A percentile compares a stretch with the other conserved stretches of the same genome.
Evolutionary conservation across 2,113 vertebrate species (phyloP).

Genomic region (Gavialis gangeticus): DNA sequence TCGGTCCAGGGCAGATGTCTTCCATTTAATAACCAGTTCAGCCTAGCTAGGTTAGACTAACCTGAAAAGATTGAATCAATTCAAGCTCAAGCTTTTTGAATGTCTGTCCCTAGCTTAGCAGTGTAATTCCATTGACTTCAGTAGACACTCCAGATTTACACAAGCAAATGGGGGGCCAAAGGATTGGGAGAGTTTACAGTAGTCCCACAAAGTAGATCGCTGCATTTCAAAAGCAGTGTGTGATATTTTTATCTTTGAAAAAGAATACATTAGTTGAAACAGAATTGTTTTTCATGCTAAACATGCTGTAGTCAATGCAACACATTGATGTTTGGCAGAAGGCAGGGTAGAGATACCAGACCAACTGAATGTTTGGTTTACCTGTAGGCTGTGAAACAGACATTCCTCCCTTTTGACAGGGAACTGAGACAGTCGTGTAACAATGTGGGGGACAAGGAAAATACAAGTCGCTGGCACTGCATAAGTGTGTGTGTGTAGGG

Average conservation of each 20-base stretch:
- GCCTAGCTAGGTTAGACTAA: too few species aligned
- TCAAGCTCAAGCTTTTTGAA: too few species aligned
- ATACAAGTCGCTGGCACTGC: too few species aligned
- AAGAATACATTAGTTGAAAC: not conserved
- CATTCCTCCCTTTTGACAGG: fast-evolving
- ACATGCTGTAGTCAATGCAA: fast-evolving
- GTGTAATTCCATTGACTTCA: not conserved
- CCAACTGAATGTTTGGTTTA: not conserved
- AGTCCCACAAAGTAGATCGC: not conserved
- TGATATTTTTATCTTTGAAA: not conserved
- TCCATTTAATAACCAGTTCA: too few species aligned
- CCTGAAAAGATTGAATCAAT: too few species aligned
- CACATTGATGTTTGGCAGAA: not conserved
- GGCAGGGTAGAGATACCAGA: too few species aligned
- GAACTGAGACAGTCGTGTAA: too few species aligned
- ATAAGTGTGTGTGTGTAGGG: too few species aligned
- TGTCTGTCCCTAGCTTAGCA: not conserved
- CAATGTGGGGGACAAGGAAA: too few species aligned
- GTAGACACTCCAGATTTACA: not conserved
- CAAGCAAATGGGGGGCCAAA: not conserved
- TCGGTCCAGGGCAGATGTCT: too few species aligned
- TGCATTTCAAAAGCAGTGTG: not conserved
- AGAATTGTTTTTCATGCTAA: not conserved
- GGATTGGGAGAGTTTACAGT: not conserved
- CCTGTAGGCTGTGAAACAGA: not conserved